These are phyloP conservation scores for Pachliopta kotzebuea DNA, from an alignment of 2,888 invertebrate species.

Conservation along the genomic window DNA sequence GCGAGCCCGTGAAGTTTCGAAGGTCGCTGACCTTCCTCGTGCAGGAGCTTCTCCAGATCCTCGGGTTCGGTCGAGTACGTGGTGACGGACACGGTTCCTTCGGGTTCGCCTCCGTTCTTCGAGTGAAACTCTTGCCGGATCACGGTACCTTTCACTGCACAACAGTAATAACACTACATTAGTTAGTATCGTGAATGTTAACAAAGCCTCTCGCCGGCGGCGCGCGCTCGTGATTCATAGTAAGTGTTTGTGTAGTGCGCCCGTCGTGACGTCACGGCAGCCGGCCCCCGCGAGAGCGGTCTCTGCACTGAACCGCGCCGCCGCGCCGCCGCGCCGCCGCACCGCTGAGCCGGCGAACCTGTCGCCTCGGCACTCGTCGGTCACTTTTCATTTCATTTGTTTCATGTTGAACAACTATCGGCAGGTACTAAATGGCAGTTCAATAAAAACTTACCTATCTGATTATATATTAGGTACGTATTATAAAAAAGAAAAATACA, in stretches of 20 bases:
- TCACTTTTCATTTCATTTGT: too few relatives aligned
- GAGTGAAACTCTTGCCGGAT: constrained; percentile 85
- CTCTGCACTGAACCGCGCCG: background rate
- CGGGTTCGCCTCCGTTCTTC: constrained; percentile 85
- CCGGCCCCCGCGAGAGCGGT: background rate
- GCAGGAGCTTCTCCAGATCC: constrained; percentile 70
- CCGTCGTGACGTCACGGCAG: background rate
- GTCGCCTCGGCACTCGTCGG: too few relatives aligned
- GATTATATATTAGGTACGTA: too few relatives aligned
- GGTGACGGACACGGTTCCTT: constrained; percentile 85
- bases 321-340: too few relatives aligned
- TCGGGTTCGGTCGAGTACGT: constrained; percentile 85
- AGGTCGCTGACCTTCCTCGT: constrained; percentile 58
- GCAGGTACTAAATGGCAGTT: too few relatives aligned
- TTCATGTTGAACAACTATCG: too few relatives aligned
- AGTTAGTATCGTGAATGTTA: background rate
- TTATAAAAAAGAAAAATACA: too few relatives aligned
- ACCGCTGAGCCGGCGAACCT: too few relatives aligned
- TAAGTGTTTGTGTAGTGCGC: too few relatives aligned
- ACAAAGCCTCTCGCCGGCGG: background rate
- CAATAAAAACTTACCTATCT: too few relatives aligned
- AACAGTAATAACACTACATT: background rate
- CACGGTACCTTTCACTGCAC: constrained; percentile 85
- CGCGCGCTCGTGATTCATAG: too few relatives aligned
- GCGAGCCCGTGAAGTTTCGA: constrained; percentile 70